Conservation (phyloP, 2,113 vertebrate genomes). For the Cacatua alba region DNA sequence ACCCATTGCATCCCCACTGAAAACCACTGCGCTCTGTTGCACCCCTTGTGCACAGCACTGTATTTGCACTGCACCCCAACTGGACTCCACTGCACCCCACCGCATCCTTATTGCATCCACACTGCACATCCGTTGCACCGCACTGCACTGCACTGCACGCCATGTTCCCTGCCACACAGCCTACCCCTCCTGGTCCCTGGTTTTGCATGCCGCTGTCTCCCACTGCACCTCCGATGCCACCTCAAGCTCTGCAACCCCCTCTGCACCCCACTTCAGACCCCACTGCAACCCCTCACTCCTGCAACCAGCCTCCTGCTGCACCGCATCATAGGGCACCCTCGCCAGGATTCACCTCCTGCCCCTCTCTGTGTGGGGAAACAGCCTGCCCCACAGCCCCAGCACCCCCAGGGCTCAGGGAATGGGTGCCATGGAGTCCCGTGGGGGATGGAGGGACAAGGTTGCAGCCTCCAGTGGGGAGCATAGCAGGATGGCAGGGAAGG, state of each 20-base stretch:
- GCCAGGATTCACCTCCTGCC: not conserved
- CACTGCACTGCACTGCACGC: not conserved
- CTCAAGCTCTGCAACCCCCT: not conserved
- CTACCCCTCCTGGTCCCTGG: rapidly evolving
- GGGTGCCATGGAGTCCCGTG: too few species aligned
- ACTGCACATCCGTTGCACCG: not conserved
- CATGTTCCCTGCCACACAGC: rapidly evolving
- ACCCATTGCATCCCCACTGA: not conserved
- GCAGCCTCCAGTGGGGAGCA: not conserved
- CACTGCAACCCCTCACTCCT: not conserved
- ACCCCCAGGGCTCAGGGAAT: not conserved
- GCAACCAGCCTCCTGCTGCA: not conserved
- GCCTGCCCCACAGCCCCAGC: not conserved
- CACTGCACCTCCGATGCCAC: too few species aligned
- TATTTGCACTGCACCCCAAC: not conserved
- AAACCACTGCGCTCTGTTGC: not conserved
- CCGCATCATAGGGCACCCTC: not conserved
- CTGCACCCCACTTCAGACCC: not conserved
- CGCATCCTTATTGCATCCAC: not conserved
- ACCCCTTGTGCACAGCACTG: not conserved
- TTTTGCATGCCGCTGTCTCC: rapidly evolving
- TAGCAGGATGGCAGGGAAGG: not conserved
- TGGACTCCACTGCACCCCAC: not conserved
- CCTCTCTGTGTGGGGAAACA: not conserved
- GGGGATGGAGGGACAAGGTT: not conserved